Conservation (phyloP, 92 coral and sea anemone genomes). For the Chrysogorgia sp. region DNA sequence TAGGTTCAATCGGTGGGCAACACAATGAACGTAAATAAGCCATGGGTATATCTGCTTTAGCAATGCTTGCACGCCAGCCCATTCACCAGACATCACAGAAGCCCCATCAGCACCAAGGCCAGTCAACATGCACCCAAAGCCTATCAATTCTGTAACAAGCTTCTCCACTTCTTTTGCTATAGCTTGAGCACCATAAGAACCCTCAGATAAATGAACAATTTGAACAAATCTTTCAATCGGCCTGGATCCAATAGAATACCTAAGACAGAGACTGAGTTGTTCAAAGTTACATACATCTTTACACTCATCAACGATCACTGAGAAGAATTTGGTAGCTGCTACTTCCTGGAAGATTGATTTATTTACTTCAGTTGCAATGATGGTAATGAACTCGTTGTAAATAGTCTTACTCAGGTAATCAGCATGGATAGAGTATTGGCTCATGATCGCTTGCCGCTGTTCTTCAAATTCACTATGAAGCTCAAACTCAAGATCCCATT, state of each 20-base stretch:
- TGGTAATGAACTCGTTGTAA: constrained; percentile 18
- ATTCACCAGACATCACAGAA: no score
- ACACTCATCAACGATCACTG: constrained; percentile 32
- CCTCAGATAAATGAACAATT: constrained; percentile 22
- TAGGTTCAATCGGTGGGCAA: no score
- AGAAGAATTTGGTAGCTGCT: constrained; percentile 22
- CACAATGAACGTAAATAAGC: no score
- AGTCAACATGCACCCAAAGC: constrained; percentile 27
- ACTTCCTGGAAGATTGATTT: constrained; percentile 30
- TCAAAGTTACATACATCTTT: constrained; percentile 36
- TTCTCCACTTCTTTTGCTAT: constrained; percentile 23
- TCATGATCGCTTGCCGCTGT: constrained; percentile 25
- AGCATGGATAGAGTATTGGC: constrained; percentile 31
- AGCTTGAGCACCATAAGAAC: constrained; percentile 1
- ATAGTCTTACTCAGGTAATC: constrained; percentile 33
- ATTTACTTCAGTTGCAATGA: constrained; percentile 28
- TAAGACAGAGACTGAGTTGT: constrained; percentile 22
- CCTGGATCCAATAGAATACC: constrained; percentile 24
- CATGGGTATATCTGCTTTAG: no score
- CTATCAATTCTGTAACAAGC: constrained; percentile 25
- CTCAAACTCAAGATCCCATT: constrained; percentile 30
- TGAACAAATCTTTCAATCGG: constrained; percentile 32
- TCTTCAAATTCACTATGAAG: constrained; percentile 26
- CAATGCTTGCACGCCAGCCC: no score
- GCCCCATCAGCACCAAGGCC: constrained; percentile 59